A percentile compares a stretch with the other conserved stretches of the same genome.
These are phyloP conservation scores for Barbus barbus DNA, from an alignment of 2,113 vertebrate genomes.

Conservation along the genomic window DNA sequence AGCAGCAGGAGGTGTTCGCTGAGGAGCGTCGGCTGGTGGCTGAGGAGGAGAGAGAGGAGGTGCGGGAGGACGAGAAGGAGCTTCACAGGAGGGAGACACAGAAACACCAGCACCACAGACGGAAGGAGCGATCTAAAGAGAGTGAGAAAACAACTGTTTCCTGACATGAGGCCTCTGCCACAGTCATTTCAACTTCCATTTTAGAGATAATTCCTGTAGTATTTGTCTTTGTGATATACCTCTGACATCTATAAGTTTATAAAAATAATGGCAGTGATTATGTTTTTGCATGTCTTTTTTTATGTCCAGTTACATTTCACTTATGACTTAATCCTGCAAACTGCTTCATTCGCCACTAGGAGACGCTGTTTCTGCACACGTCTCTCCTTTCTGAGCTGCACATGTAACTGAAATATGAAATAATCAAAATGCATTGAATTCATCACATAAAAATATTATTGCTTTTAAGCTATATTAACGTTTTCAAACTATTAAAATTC, in stretches of 20 bases:
- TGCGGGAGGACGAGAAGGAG: constrained; percentile 77
- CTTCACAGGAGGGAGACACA: constrained; percentile 78
- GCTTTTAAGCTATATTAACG: neutral
- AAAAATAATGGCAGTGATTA: too few relatives aligned
- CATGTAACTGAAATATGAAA: neutral
- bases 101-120: constrained; percentile 82
- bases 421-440: neutral
- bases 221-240: neutral
- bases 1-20: constrained; percentile 85
- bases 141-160: constrained; percentile 70
- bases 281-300: too few relatives aligned
- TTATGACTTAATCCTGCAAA: neutral
- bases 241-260: neutral
- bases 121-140: constrained; percentile 86
- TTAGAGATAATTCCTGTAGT: neutral
- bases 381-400: neutral
- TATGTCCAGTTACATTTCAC: neutral
- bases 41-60: constrained; percentile 68
- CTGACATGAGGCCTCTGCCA: neutral
- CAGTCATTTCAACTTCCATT: neutral
- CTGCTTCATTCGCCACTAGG: constrained; percentile 22
- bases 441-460: neutral
- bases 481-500: neutral
- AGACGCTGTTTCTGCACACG: constrained; percentile 48
- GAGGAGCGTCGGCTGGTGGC: too few relatives aligned